These are phyloP conservation scores for Suillia variegata DNA, from an alignment of 2,888 invertebrate species.

Conservation along the genomic window DNA sequence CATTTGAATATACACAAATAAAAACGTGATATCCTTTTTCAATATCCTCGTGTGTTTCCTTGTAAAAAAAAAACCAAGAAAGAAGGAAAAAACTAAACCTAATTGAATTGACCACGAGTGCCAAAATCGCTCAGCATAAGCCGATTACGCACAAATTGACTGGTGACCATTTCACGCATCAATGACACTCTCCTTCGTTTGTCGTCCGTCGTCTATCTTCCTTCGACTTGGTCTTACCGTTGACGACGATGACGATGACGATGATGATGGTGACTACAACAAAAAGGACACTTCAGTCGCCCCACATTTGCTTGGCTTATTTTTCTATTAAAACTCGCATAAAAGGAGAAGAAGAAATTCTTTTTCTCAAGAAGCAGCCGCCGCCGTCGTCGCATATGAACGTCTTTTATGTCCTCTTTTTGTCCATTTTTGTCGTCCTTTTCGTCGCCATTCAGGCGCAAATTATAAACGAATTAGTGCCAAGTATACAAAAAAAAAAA, in stretches of 20 bases:
- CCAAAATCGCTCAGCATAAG: constrained; percentile 54
- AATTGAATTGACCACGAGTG: constrained; percentile 54
- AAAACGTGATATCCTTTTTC: too few species aligned
- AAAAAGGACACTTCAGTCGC: neutral
- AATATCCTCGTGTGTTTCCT: neutral
- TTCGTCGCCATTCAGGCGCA: constrained; percentile 46
- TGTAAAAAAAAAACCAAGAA: neutral
- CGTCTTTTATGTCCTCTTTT: neutral
- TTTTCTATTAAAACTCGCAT: neutral
- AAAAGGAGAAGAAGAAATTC: neutral
- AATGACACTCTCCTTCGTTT: constrained; percentile 29
- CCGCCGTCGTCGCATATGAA: neutral
- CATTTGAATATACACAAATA: too few species aligned
- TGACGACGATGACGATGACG: neutral
- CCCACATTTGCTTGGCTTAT: neutral
- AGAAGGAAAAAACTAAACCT: constrained; percentile 36
- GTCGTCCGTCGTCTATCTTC: too few species aligned
- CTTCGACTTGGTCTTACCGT: neutral
- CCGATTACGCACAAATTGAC: constrained; percentile 52
- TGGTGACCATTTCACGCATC: constrained; percentile 56
- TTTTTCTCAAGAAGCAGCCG: neutral
- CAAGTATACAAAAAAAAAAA: too few species aligned
- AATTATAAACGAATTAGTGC: constrained; percentile 55
- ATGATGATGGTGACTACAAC: neutral
- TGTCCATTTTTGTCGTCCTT: neutral